A percentile compares a stretch with the other conserved stretches of the same genome.
These are phyloP conservation scores for Teinopalpus imperialis DNA, from an alignment of 2,888 invertebrate genomes.

Conservation along the genomic window DNA sequence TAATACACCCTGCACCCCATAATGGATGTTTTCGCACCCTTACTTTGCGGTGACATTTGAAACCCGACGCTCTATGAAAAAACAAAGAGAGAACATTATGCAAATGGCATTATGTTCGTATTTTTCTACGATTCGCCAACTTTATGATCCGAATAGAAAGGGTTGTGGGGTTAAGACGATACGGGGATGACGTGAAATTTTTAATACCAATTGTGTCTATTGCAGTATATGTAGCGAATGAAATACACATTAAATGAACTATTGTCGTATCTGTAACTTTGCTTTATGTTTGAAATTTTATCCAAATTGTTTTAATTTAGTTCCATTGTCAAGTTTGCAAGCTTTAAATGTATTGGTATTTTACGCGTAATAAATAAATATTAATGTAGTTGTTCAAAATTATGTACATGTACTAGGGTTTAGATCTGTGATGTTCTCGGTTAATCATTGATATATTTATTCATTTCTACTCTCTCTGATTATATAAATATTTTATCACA, in stretches of 20 bases:
- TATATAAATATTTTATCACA: too few relatives aligned
- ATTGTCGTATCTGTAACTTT: constrained; percentile 5
- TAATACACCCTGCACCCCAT: constrained; percentile 76
- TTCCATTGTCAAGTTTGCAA: too few relatives aligned
- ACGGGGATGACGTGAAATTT: constrained; percentile 53
- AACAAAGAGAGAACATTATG: constrained; percentile 80
- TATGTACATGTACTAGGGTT: too few relatives aligned
- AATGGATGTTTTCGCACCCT: constrained; percentile 76
- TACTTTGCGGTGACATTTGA: constrained; percentile 78
- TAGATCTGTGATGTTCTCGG: too few relatives aligned
- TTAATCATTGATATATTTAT: too few relatives aligned
- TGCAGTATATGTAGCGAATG: constrained; percentile 51
- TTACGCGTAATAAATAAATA: too few relatives aligned
- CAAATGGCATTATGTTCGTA: constrained; percentile 80
- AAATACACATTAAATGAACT: constrained; percentile 27
- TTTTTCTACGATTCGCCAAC: constrained; percentile 76
- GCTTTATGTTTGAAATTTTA: constrained; percentile 5
- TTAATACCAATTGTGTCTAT: constrained; percentile 63
- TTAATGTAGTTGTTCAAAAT: too few relatives aligned
- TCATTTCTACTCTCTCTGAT: too few relatives aligned
- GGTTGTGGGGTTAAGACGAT: constrained; percentile 76
- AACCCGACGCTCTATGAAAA: constrained; percentile 76
- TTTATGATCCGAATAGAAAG: constrained; percentile 78
- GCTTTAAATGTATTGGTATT: too few relatives aligned
- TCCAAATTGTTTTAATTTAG: constrained; percentile 4